Evolutionary conservation across 2,888 invertebrate species (phyloP).

Genomic region (Tipula confusa): DNA sequence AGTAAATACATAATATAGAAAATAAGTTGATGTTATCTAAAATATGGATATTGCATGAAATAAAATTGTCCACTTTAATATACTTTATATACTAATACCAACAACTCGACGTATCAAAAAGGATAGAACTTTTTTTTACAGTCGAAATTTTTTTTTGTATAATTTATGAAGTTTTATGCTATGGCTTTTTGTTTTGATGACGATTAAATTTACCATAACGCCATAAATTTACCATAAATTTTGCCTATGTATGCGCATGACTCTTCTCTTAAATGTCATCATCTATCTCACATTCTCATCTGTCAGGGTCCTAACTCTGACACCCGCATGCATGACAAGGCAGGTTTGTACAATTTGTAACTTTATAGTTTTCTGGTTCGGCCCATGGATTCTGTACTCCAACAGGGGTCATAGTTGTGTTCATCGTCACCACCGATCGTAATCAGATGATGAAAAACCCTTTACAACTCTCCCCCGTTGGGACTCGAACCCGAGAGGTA

Average conservation of each 20-base stretch:
- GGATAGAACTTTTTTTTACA: background rate
- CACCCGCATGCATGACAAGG: too few species aligned
- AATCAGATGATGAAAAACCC: too few species aligned
- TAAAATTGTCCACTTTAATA: constrained; percentile 4
- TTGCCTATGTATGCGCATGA: background rate
- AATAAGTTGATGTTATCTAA: constrained; percentile 16
- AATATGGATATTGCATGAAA: constrained; percentile 25
- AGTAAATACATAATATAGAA: background rate
- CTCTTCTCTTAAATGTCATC: too few species aligned
- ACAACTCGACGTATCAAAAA: background rate
- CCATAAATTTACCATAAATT: background rate
- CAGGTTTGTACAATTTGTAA: too few species aligned
- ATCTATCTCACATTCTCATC: too few species aligned
- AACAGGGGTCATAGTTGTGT: too few species aligned
- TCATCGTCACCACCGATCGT: too few species aligned
- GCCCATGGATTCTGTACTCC: too few species aligned
- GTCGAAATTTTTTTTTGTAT: background rate
- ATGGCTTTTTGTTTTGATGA: background rate
- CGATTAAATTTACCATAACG: background rate
- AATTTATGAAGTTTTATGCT: background rate
- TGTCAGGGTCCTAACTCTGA: background rate
- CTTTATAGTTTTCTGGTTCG: too few species aligned
- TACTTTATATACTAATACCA: background rate
- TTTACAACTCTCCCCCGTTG: too few species aligned
- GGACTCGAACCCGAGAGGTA: too few species aligned